These are phyloP conservation scores for Metridium senile DNA, from an alignment of 92 coral and sea anemone species.

Conservation along the genomic window DNA sequence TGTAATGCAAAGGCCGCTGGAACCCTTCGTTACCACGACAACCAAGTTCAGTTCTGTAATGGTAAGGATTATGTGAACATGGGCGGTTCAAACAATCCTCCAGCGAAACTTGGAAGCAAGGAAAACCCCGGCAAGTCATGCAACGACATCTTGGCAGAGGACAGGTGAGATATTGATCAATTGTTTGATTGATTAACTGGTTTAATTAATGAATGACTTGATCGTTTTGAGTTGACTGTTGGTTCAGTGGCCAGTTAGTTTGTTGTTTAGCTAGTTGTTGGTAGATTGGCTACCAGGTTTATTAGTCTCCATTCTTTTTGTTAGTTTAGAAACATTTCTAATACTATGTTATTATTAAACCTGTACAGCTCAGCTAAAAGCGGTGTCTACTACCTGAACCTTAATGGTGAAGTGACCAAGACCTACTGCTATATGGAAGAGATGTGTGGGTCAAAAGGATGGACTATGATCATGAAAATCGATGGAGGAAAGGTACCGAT, in stretches of 20 bases:
- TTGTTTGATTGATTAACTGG: not conserved
- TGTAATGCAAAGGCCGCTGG: constrained; percentile 36
- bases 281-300: not conserved
- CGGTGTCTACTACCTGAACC: constrained; percentile 39
- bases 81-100: not conserved
- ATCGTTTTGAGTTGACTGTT: not conserved
- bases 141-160: constrained; percentile 14
- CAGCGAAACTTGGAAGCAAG: constrained; percentile 11
- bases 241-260: not conserved
- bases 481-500: constrained; percentile 30
- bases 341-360: no score
- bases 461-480: constrained; percentile 52
- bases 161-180: no score
- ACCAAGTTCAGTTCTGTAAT: constrained; percentile 41
- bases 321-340: no score
- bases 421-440: constrained; percentile 41
- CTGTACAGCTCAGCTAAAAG: constrained; percentile 22
- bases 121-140: constrained; percentile 43
- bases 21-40: constrained; percentile 45
- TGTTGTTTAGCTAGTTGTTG: not conserved
- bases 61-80: constrained; percentile 37
- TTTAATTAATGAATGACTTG: no score
- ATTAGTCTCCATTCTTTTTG: no score
- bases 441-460: constrained; percentile 31
- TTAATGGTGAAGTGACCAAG: constrained; percentile 15